Evolutionary conservation across 1,140 invertebrate species (phyloP), one percentile per base, ranked within the genome.

Genomic region (Apolygus lucorum): DNA sequence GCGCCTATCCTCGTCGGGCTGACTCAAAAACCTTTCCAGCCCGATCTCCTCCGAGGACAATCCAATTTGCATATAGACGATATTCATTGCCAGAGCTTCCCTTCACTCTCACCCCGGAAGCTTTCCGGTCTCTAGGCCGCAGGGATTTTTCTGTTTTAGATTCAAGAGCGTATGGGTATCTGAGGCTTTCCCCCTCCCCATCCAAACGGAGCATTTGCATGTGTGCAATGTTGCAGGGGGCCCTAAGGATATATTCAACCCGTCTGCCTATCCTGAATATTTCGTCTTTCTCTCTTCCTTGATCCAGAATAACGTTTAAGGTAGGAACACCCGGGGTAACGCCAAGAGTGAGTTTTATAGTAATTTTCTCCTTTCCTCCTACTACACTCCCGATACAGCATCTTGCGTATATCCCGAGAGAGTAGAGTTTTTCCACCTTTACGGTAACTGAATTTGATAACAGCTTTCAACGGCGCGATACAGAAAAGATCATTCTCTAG

Each of bases 21-120:
- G 22, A 59, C 8, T 59, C 54, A 59, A 59, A 59, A 59, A 8
- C 54, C 64, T 27, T 21, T 26, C 62, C 27, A 27, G 64, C 26
- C n/a, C 29, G 64, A 66, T 34, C 64, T 17, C 62, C 27, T n/a
- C 28, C 29, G 64, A 66, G 64, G 64, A 66, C 64, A 66, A 66
- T 66, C 64, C 64, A 66, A 66, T 66, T 66, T 66, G 64, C 64
- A 66, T 66, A 66, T 66, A 66, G 64, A 66, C 64, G 64, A 66
- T 66, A 66, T 66, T 66, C 64, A 66, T 66, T 66, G 64, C 64
- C 26, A 24, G 22, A 21, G 22, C 54, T 24, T 59, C 54, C 54
- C 22, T 21, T 24, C 22, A 4, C 22, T 11, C 11, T 59, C 22
- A 8, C 11, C 22, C 11, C 54, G 4, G 13, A 59, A 59, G 4